phyloP scores from a whole-genome alignment of 2,797 vertebrate species.

The Oophaga sylvatica region DNA sequence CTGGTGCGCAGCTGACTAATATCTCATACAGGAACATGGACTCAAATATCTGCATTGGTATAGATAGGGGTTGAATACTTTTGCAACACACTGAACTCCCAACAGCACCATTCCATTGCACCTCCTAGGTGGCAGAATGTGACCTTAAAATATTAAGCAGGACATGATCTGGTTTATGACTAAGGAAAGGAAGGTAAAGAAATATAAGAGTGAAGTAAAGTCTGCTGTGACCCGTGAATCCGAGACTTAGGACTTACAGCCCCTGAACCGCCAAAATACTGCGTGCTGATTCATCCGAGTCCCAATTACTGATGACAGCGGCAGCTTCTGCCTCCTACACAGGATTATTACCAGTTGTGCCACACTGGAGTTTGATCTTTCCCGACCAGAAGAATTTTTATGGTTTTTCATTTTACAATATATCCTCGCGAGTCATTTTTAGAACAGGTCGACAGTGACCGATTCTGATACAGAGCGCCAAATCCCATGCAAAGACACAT shows the following conservation, averaged over 20 bases:
- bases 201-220: neutral
- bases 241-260: neutral
- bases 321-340: neutral
- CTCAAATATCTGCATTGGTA: too few relatives aligned
- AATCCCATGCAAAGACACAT: neutral
- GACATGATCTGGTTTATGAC: neutral
- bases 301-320: slow-evolving; percentile 37
- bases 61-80: neutral
- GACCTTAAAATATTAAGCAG: neutral
- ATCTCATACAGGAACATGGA: neutral
- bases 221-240: neutral
- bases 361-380: neutral
- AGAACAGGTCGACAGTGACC: neutral
- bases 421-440: neutral
- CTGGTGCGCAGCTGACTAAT: neutral
- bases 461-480: neutral
- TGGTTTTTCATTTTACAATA: neutral
- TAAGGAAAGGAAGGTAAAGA: neutral
- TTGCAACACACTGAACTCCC: neutral
- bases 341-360: slow-evolving; percentile 6
- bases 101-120: neutral
- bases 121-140: neutral
- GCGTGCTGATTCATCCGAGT: slow-evolving; percentile 10
- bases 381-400: neutral
- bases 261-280: slow-evolving; percentile 1